phyloP scores from a whole-genome alignment of 2,797 vertebrate genomes.

The Platalea minor region DNA sequence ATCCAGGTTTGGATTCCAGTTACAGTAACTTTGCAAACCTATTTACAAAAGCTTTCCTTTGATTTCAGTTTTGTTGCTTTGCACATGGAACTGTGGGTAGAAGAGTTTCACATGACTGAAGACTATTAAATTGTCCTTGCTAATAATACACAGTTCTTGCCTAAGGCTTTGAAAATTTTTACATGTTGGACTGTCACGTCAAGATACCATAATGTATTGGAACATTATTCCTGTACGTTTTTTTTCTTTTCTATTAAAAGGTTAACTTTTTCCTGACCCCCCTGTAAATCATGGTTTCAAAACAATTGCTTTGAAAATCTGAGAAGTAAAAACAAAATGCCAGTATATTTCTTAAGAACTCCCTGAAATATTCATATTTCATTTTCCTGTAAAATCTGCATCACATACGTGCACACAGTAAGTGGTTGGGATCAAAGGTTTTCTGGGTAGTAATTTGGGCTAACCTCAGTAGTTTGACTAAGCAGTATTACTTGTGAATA shows the following conservation, averaged over 20 bases:
- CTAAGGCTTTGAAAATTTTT: background rate
- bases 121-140: background rate
- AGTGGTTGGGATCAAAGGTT: background rate
- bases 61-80: background rate
- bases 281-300: background rate
- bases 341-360: background rate
- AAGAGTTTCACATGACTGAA: background rate
- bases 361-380: background rate
- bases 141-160: background rate
- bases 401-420: background rate
- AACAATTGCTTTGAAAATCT: background rate
- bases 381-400: background rate
- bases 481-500: background rate
- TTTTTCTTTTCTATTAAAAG: background rate
- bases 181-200: background rate
- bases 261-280: fast-evolving
- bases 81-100: background rate
- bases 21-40: background rate
- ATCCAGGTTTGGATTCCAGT: background rate
- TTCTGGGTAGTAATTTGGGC: background rate
- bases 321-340: background rate
- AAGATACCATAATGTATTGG: background rate
- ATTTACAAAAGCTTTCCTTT: background rate
- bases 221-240: background rate
- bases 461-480: background rate